Evolutionary conservation across 1,140 invertebrate species (phyloP).

Genomic region (Maniola jurtina): DNA sequence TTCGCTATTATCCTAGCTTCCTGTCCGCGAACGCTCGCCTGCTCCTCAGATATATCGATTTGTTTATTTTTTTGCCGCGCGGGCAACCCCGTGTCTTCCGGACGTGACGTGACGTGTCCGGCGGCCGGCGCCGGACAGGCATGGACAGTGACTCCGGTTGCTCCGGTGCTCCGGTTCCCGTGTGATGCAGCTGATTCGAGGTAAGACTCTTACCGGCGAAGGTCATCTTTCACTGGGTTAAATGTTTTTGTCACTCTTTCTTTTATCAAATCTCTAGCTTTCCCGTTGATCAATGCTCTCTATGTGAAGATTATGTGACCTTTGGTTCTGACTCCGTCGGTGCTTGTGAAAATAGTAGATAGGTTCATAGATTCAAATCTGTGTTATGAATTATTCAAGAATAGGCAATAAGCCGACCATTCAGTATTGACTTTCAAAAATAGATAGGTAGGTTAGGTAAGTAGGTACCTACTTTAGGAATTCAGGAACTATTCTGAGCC

Average conservation of each 20-base stretch:
- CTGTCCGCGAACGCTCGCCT: constrained; percentile 70
- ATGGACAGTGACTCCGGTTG: constrained; percentile 52
- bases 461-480: too few relatives aligned
- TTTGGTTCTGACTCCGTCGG: too few relatives aligned
- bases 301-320: too few relatives aligned
- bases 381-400: too few relatives aligned
- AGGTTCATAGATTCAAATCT: too few relatives aligned
- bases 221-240: not conserved
- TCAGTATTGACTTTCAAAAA: too few relatives aligned
- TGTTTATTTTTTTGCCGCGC: constrained; percentile 73
- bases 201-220: constrained; percentile 34
- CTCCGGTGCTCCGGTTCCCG: constrained; percentile 33
- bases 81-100: constrained; percentile 60
- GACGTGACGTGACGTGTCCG: constrained; percentile 55
- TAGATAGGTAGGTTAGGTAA: too few relatives aligned
- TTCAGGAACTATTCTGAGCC: too few relatives aligned
- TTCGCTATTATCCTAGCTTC: constrained; percentile 72
- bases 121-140: constrained; percentile 35
- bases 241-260: not conserved
- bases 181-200: constrained; percentile 42
- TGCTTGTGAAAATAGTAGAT: too few relatives aligned
- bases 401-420: too few relatives aligned
- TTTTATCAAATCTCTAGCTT: not conserved
- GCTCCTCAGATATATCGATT: constrained; percentile 68
- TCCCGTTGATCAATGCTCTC: not conserved